Conservation (phyloP, 2,113 vertebrate genomes). For the Onychorhynchus coronatus region DNA sequence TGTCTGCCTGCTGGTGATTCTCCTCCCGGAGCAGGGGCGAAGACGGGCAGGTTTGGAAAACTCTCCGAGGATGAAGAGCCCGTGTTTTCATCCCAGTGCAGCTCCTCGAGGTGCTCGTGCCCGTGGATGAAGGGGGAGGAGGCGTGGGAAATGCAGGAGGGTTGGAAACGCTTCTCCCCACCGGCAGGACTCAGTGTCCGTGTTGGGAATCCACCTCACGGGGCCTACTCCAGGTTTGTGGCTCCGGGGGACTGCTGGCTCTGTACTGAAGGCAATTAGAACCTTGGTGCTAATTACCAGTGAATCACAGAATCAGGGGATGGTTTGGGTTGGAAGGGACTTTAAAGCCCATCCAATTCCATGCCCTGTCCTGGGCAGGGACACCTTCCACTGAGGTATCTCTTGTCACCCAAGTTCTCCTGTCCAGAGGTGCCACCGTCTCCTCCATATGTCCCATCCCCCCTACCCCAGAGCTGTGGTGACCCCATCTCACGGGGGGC, state of each 20-base stretch:
- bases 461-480: no score
- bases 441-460: no score
- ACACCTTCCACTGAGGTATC: no score
- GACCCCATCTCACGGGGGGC: no score
- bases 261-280: neutral
- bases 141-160: neutral
- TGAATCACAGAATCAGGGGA: neutral
- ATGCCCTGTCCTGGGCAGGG: no score
- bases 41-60: neutral
- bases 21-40: slow-evolving; percentile 21
- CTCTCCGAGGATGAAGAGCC: neutral
- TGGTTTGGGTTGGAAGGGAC: no score
- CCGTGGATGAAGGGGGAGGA: neutral
- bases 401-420: no score
- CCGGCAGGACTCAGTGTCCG: neutral
- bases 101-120: neutral
- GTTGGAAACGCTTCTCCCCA: neutral
- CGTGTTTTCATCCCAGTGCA: neutral
- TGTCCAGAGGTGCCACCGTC: no score
- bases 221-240: neutral
- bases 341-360: no score
- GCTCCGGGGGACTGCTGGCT: neutral
- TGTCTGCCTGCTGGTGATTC: slow-evolving; percentile 14
- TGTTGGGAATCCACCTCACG: neutral
- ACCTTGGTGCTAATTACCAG: neutral